These are phyloP conservation scores for Fissipunctia ypsillon DNA, from an alignment of 2,888 invertebrate genomes.

Conservation along the genomic window DNA sequence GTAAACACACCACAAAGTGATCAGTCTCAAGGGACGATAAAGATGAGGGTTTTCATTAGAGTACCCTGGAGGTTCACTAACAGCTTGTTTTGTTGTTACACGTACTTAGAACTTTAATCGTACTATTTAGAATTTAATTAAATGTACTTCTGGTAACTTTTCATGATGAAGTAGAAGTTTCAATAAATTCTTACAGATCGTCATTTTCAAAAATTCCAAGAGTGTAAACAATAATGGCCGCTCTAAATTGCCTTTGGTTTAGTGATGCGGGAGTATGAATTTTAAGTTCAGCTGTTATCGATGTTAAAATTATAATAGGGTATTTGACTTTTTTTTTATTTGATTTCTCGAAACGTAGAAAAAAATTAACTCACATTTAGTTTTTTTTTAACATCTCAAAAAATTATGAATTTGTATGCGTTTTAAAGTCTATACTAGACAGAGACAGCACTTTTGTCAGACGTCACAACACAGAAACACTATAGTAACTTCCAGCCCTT, in stretches of 20 bases:
- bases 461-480: not conserved
- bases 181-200: not conserved
- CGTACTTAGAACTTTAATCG: slow-evolving; percentile 45
- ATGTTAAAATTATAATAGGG: not conserved
- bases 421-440: not conserved
- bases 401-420: not conserved
- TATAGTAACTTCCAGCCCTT: not conserved
- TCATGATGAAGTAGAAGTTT: too few species aligned
- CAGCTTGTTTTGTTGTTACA: slow-evolving; percentile 40
- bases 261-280: not conserved
- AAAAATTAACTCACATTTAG: not conserved
- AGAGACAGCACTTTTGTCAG: not conserved
- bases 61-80: slow-evolving; percentile 47
- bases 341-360: not conserved
- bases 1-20: slow-evolving; percentile 66
- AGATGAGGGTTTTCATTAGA: slow-evolving; percentile 63
- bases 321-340: not conserved
- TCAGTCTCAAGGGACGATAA: slow-evolving; percentile 67
- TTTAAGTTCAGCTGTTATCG: not conserved
- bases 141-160: not conserved
- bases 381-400: not conserved
- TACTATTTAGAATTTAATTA: slow-evolving; percentile 32
- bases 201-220: not conserved
- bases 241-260: not conserved
- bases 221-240: not conserved